These are phyloP conservation scores for cat (Felis catus) DNA, from an alignment of 2,113 vertebrate species.

Conservation along the genomic window DNA sequence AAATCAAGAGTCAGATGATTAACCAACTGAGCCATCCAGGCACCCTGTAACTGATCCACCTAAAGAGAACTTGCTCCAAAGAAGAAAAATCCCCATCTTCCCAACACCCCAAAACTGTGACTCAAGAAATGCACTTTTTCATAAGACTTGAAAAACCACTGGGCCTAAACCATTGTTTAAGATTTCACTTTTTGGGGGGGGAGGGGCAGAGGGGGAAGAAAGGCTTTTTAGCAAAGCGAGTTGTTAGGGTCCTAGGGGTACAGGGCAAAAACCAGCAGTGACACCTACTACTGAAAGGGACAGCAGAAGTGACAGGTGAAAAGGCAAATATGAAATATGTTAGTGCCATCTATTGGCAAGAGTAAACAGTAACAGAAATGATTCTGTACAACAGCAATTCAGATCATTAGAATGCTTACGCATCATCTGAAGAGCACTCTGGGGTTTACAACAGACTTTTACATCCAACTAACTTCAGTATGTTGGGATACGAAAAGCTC, in stretches of 20 bases:
- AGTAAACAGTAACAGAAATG: neutral
- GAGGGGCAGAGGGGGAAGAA: rapidly evolving
- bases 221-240: neutral
- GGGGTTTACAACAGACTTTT: neutral
- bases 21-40: too few species aligned
- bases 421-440: neutral
- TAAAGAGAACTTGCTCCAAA: neutral
- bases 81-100: neutral
- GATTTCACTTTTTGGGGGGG: neutral
- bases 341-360: constrained; percentile 43
- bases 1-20: too few species aligned
- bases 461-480: neutral
- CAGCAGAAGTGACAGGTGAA: neutral
- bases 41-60: neutral
- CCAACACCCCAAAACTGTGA: neutral
- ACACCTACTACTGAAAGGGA: neutral
- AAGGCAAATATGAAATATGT: neutral
- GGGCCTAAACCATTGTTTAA: neutral
- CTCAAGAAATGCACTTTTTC: neutral
- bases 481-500: neutral
- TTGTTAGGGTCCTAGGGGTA: neutral
- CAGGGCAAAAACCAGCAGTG: neutral
- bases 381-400: neutral
- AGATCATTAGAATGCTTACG: neutral
- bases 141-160: neutral